Evolutionary conservation across 2,888 invertebrate genomes (phyloP).

Genomic region (Lottia scabra): DNA sequence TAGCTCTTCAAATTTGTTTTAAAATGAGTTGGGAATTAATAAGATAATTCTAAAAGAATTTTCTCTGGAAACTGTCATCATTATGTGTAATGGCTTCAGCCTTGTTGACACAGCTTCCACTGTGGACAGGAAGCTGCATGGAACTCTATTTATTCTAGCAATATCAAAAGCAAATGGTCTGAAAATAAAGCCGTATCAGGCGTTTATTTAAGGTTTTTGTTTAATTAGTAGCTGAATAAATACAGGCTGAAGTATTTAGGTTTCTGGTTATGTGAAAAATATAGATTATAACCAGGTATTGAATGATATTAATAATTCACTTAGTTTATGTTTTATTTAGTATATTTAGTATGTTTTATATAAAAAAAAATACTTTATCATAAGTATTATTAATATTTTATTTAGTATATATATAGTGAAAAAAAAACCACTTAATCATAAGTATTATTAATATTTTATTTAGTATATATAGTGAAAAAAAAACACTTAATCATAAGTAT

Average conservation of each 20-base stretch:
- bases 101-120: constrained; percentile 1
- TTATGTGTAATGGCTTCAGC: neutral
- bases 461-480: too few species aligned
- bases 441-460: too few species aligned
- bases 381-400: too few species aligned
- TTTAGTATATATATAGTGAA: too few species aligned
- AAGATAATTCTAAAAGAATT: too few species aligned
- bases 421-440: too few species aligned
- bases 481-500: too few species aligned
- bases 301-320: neutral
- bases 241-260: constrained; percentile 2
- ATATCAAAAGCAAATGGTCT: constrained; percentile 2
- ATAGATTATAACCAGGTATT: neutral
- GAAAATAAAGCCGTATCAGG: neutral
- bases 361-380: too few species aligned
- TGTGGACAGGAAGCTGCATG: constrained; percentile 4
- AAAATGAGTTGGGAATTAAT: too few species aligned
- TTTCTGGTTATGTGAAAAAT: constrained; percentile 2
- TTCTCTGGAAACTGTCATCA: neutral
- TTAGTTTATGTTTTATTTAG: neutral
- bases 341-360: too few species aligned
- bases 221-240: constrained; percentile 6
- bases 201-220: constrained; percentile 3
- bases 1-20: too few species aligned
- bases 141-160: neutral